Conservation (phyloP, 2,888 invertebrate species). For the Cerceris rybyensis region DNA sequence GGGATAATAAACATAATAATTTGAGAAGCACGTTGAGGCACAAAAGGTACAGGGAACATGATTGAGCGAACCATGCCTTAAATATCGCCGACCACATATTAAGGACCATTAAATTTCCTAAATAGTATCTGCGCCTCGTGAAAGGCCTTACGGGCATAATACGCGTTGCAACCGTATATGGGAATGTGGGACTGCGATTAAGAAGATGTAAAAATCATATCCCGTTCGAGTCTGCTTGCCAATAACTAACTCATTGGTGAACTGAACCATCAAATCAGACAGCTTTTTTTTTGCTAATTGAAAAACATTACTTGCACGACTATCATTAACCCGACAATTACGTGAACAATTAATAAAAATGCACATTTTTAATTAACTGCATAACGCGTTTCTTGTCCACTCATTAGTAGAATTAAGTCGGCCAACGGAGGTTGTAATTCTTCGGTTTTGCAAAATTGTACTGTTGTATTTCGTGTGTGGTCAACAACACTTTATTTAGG, state of each 20-base stretch:
- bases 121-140: constrained; percentile 46
- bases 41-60: neutral
- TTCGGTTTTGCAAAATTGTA: too few relatives aligned
- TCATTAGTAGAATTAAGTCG: too few relatives aligned
- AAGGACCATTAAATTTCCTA: constrained; percentile 51
- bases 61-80: constrained; percentile 28
- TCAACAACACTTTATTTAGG: too few relatives aligned
- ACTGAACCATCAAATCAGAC: constrained; percentile 9
- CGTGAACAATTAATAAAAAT: too few relatives aligned
- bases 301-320: too few relatives aligned
- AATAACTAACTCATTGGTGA: constrained; percentile 7
- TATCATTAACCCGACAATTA: too few relatives aligned
- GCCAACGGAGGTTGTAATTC: too few relatives aligned
- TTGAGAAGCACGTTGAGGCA: neutral
- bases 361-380: too few relatives aligned
- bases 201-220: constrained; percentile 31
- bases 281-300: too few relatives aligned
- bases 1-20: too few relatives aligned
- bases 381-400: too few relatives aligned
- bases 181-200: constrained; percentile 11
- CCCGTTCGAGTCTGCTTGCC: neutral
- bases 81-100: constrained; percentile 47
- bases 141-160: constrained; percentile 33
- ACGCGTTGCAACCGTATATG: constrained; percentile 27
- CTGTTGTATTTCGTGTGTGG: too few relatives aligned